Evolutionary conservation across 2,797 vertebrate genomes (phyloP), one percentile per base, ranked within the genome.

Genomic region (Sebastes paucispinis): DNA sequence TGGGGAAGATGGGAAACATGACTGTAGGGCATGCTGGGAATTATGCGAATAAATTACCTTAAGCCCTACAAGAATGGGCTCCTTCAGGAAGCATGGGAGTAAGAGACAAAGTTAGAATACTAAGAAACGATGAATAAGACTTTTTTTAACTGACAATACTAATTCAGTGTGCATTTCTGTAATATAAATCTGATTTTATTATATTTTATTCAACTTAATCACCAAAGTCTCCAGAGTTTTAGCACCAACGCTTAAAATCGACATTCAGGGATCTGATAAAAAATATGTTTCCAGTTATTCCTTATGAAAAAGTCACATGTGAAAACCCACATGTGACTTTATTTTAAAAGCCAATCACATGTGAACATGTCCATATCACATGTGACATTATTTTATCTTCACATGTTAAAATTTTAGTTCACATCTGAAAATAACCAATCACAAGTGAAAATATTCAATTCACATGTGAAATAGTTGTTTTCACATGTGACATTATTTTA

Each of bases 11-110:
- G 8, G 22, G 5, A 39, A 39, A 72, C 58, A 10, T 3, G 8
- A 73, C 34, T 34, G 54, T 34, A 20, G 12, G 50, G 74, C 88
- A 90, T 87, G 82, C 84, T 27, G 74, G 62, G 75, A 85, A 75
- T 3, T 10, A 32, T 50, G 25, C 0, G 2, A n/a, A 1, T 72
- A 39, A 75, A 65, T 94, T 95, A 96, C 94, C 94, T 94, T 92
- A 24, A 88, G 77, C 70, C 88, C 91, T 75, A 87, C 39, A 29
- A 92, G 80, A 85, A 69, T 83, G 8, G 92, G 85, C 65, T 96
- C 94, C 95, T 95, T 89, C 59, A 80, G 83, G 81, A 72, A 81
- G 92, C 90, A 80, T 65, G 32, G 25, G 36, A 80, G 69, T 43
- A 62, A 84, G 50, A 90, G 63, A 89, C 75, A 87, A 16, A 72